A percentile compares a stretch with the other conserved stretches of the same genome.
Conservation (phyloP, 2,113 vertebrate genomes). For the Phyllopteryx taeniolatus region DNA sequence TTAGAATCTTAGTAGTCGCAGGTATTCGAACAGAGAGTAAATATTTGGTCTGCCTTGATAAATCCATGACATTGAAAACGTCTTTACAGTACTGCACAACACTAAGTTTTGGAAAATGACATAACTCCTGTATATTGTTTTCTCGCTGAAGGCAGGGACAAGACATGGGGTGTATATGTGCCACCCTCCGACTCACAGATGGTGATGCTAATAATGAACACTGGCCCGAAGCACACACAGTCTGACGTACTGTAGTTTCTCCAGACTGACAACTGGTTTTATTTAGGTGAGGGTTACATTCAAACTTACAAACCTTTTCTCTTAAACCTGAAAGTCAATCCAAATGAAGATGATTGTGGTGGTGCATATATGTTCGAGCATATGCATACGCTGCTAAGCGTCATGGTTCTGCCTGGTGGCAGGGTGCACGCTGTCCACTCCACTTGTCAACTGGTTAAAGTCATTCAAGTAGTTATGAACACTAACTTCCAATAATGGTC, state of each 20-base stretch:
- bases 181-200: constrained; percentile 59
- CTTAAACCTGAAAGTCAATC: no score
- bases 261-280: background rate
- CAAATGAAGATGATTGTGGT: no score
- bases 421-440: no score
- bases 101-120: background rate
- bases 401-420: no score
- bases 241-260: background rate
- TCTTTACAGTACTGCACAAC: background rate
- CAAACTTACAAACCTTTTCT: no score
- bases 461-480: no score
- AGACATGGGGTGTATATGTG: constrained; percentile 15
- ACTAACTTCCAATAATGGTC: no score
- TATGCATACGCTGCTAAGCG: no score
- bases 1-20: background rate
- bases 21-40: background rate
- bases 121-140: constrained; percentile 15
- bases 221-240: constrained; percentile 30
- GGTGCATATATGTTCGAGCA: no score
- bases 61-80: background rate
- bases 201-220: constrained; percentile 53
- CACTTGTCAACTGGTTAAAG: no score
- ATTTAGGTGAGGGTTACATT: no score
- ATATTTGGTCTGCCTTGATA: background rate
- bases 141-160: constrained; percentile 25